Conservation (phyloP, 1,140 invertebrate species). For the Aphelenchoides besseyi region DNA sequence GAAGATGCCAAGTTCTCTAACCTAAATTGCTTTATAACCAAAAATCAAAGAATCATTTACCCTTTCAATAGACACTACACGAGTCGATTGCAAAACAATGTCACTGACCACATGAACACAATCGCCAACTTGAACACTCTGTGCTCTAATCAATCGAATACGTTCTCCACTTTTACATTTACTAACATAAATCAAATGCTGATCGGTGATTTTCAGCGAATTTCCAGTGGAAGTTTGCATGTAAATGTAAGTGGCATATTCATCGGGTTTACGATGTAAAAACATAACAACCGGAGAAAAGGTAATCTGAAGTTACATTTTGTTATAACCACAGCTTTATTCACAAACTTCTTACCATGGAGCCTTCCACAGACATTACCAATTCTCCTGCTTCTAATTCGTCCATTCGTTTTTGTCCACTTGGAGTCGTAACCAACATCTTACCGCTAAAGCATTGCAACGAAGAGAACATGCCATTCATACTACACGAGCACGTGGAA, state of each 20-base stretch:
- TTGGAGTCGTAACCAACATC: slow-evolving; percentile 37
- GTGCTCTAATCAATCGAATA: slow-evolving; percentile 34
- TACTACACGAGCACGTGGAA: not conserved
- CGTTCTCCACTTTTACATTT: slow-evolving; percentile 13
- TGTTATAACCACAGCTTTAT: not conserved
- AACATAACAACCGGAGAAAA: slow-evolving; percentile 51
- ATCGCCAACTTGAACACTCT: slow-evolving; percentile 34
- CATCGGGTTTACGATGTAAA: slow-evolving; percentile 37
- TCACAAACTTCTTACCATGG: slow-evolving; percentile 28
- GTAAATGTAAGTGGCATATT: slow-evolving; percentile 28
- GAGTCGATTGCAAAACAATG: not conserved
- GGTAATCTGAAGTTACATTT: slow-evolving; percentile 28
- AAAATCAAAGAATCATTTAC: slow-evolving; percentile 13
- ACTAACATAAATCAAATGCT: slow-evolving; percentile 40
- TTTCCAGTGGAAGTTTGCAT: slow-evolving; percentile 27
- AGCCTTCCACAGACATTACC: slow-evolving; percentile 47
- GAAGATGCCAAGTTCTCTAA: slow-evolving; percentile 40
- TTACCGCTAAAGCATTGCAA: slow-evolving; percentile 50
- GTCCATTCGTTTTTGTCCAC: slow-evolving; percentile 44
- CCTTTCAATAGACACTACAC: slow-evolving; percentile 14
- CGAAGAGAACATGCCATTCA: slow-evolving; percentile 29
- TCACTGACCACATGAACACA: slow-evolving; percentile 35
- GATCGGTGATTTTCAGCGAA: slow-evolving; percentile 36
- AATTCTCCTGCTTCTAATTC: slow-evolving; percentile 39
- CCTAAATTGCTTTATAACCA: not conserved